Percentiles rank a stretch among this genome's conserved stretches.
These are phyloP conservation scores for Sebastes itinus DNA, from an alignment of 2,797 vertebrate species.

Conservation along the genomic window DNA sequence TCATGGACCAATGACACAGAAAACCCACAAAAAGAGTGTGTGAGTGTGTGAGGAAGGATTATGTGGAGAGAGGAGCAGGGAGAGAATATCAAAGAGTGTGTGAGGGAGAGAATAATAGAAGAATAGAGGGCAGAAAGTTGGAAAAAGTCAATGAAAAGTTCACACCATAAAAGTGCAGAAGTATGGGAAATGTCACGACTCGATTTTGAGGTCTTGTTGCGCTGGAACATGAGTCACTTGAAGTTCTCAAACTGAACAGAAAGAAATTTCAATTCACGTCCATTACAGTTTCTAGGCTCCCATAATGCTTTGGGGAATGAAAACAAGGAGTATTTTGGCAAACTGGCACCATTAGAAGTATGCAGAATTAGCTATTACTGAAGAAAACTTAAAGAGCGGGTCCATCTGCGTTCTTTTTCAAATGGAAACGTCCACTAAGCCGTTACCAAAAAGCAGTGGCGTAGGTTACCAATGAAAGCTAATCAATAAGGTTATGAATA, in stretches of 20 bases:
- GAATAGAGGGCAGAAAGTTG: not conserved
- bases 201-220: not conserved
- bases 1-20: not conserved
- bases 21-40: not conserved
- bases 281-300: no score
- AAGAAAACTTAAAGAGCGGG: no score
- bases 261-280: not conserved
- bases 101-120: not conserved
- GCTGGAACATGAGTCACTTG: not conserved
- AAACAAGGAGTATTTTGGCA: no score
- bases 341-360: no score
- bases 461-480: rapidly evolving
- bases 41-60: not conserved
- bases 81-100: not conserved
- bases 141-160: not conserved
- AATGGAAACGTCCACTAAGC: no score
- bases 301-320: no score
- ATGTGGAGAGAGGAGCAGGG: not conserved
- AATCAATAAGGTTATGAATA: no score
- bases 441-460: no score
- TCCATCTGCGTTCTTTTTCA: no score
- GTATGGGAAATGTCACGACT: not conserved
- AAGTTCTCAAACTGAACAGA: not conserved
- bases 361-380: no score
- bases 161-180: not conserved